Percentiles rank a stretch among this genome's conserved stretches.
These are phyloP conservation scores for Marmota monax DNA, from an alignment of 2,113 vertebrate species.

Conservation along the genomic window DNA sequence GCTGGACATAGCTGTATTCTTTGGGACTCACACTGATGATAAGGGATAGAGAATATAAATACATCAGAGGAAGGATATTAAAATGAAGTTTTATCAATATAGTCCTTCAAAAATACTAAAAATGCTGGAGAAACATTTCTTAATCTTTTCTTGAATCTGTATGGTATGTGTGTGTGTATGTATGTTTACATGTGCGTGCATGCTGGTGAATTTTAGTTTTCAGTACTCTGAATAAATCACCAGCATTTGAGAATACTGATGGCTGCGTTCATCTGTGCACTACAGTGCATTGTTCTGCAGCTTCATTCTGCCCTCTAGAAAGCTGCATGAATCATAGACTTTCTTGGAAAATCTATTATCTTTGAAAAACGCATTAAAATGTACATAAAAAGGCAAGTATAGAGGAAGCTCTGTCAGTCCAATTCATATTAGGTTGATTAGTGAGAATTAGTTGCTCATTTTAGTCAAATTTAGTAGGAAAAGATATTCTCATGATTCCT, in stretches of 20 bases:
- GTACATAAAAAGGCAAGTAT: neutral
- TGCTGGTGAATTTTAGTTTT: neutral
- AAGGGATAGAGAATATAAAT: slow-evolving; percentile 65
- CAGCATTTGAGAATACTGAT: neutral
- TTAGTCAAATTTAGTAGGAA: slow-evolving; percentile 49
- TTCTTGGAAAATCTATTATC: slow-evolving; percentile 51
- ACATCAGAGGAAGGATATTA: slow-evolving; percentile 69
- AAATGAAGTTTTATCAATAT: slow-evolving; percentile 61
- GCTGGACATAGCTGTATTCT: slow-evolving; percentile 6
- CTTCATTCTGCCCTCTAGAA: neutral
- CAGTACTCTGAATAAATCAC: neutral
- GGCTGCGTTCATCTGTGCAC: neutral
- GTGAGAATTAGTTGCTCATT: slow-evolving; percentile 23
- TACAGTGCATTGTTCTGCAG: neutral
- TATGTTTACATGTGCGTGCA: neutral
- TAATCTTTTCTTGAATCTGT: slow-evolving; percentile 9
- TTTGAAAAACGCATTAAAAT: slow-evolving; percentile 55
- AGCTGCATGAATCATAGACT: neutral
- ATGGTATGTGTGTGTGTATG: neutral
- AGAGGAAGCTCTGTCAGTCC: neutral
- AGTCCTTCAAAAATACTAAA: slow-evolving; percentile 15
- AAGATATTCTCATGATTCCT: slow-evolving; percentile 30
- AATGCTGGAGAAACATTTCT: neutral
- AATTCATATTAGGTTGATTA: slow-evolving; percentile 53
- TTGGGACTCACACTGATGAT: slow-evolving; percentile 28